Conservation (phyloP, 2,888 invertebrate species). For the Sminthurinus aureus region DNA sequence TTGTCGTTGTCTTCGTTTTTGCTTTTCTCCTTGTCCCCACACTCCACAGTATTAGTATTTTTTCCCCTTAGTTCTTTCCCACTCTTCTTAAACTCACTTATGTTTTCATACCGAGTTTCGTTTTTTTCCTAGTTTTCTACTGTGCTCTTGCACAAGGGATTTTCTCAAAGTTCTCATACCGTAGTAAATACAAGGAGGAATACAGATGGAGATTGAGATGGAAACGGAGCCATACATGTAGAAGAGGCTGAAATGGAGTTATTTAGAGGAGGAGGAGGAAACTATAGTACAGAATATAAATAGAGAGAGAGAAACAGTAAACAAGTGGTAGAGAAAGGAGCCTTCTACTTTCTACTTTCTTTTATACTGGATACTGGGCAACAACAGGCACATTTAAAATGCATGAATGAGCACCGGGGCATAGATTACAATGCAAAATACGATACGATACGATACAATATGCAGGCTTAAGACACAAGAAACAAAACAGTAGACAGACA, state of each 20-base stretch:
- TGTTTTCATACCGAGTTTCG: no score
- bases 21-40: slow-evolving; percentile 3
- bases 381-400: slow-evolving; percentile 6
- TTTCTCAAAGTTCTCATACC: background rate
- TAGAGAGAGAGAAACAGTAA: no score
- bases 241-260: background rate
- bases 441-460: background rate
- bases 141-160: slow-evolving; percentile 8
- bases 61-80: background rate
- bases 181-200: background rate
- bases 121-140: background rate
- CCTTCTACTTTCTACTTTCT: no score
- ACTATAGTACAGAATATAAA: no score
- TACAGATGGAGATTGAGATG: no score
- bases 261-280: background rate
- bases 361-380: background rate
- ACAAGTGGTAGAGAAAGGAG: no score
- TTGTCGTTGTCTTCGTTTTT: slow-evolving; percentile 20
- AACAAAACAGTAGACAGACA: background rate
- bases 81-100: background rate
- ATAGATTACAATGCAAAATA: background rate
- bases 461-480: background rate
- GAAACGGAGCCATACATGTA: no score
- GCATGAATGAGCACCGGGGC: background rate
- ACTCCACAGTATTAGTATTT: background rate